A percentile compares a stretch with the other conserved stretches of the same genome.
phyloP scores from a whole-genome alignment of 2,113 vertebrate species.

The Hippocampus barbouri region DNA sequence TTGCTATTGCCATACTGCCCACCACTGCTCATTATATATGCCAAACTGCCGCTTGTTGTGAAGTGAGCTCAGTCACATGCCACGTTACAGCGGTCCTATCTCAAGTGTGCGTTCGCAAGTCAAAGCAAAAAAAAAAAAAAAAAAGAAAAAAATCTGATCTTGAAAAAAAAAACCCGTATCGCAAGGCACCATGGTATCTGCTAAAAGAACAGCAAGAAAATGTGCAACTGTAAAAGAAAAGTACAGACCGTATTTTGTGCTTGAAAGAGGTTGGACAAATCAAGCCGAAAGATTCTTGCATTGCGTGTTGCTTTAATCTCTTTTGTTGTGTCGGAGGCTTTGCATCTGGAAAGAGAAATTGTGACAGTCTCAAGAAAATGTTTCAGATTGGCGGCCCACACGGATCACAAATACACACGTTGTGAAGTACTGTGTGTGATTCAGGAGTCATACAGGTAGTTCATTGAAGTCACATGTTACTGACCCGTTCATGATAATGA shows the following conservation, averaged over 20 bases:
- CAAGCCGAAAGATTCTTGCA: slow-evolving; percentile 55
- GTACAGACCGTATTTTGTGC: slow-evolving; percentile 41
- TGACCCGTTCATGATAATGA: slow-evolving; percentile 57
- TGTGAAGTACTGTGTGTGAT: not conserved
- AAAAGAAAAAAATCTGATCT: not conserved
- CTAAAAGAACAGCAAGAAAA: not conserved
- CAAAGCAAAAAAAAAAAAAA: not conserved
- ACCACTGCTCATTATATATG: too few relatives aligned
- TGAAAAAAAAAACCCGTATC: too few relatives aligned
- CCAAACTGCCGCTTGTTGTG: too few relatives aligned
- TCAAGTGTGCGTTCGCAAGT: too few relatives aligned
- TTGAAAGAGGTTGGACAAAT: slow-evolving; percentile 8
- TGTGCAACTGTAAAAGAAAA: not conserved
- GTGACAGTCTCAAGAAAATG: not conserved
- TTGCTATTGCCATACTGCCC: too few relatives aligned
- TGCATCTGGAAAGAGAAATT: slow-evolving; percentile 51
- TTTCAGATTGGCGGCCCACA: not conserved
- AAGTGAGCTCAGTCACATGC: too few relatives aligned
- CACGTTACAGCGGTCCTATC: too few relatives aligned
- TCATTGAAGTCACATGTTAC: slow-evolving; percentile 9
- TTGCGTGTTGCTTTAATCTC: slow-evolving; percentile 33
- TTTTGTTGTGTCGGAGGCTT: not conserved
- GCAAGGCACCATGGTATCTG: too few relatives aligned
- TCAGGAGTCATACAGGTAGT: not conserved
- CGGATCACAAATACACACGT: not conserved